These are phyloP conservation scores for Pterois miles DNA, from an alignment of 2,797 vertebrate species.

Conservation along the genomic window DNA sequence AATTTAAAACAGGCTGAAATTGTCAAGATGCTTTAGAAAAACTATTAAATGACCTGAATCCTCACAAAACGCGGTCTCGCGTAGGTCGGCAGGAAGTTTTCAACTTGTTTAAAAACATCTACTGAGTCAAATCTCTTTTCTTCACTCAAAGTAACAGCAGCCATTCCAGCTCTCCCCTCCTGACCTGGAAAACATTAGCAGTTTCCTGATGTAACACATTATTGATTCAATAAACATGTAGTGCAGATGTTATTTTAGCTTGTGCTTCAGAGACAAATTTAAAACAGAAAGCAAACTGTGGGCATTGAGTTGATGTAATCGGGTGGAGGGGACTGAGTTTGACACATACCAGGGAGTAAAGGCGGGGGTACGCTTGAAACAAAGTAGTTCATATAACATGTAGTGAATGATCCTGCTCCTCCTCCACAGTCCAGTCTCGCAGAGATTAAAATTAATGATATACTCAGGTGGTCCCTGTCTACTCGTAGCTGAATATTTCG, in stretches of 20 bases:
- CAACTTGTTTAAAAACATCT: constrained; percentile 75
- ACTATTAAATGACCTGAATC: constrained; percentile 75
- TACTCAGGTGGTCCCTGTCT: not conserved
- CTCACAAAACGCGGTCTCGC: constrained; percentile 87
- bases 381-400: not conserved
- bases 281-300: no score
- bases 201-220: not conserved
- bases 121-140: constrained; percentile 79
- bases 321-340: no score
- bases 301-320: no score
- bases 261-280: no score
- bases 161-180: constrained; percentile 89
- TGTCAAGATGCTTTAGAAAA: not conserved
- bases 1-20: no score
- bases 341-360: not conserved
- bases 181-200: constrained; percentile 73
- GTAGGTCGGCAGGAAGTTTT: constrained; percentile 82
- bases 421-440: not conserved
- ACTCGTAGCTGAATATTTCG: not conserved
- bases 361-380: not conserved
- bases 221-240: no score
- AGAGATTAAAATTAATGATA: not conserved
- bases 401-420: not conserved
- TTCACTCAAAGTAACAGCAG: constrained; percentile 79
- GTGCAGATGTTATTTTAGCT: no score